A percentile compares a stretch with the other conserved stretches of the same genome.
Conservation (phyloP, 2,797 vertebrate species). For the Spheniscus humboldti region DNA sequence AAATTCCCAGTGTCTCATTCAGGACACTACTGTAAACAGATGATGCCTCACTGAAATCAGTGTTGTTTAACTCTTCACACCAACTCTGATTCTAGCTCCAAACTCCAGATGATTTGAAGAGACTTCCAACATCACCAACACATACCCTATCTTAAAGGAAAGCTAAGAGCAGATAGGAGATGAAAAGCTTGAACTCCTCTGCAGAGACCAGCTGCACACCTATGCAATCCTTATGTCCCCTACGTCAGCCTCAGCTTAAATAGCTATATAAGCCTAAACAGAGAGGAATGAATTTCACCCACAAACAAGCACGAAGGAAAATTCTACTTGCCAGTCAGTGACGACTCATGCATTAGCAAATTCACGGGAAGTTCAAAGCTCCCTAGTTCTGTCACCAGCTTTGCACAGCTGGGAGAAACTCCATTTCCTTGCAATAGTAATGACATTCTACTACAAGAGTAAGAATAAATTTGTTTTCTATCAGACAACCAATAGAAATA, state of each 20-base stretch:
- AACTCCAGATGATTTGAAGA: background rate
- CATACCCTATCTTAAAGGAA: background rate
- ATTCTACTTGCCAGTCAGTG: slow-evolving; percentile 3
- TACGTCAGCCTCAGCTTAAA: background rate
- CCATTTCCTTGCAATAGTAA: slow-evolving; percentile 39
- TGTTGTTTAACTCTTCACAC: background rate
- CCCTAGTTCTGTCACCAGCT: slow-evolving; percentile 39
- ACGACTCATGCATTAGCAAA: slow-evolving; percentile 15
- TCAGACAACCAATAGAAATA: slow-evolving; percentile 36
- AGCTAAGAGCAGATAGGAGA: background rate
- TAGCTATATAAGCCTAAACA: background rate
- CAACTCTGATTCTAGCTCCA: background rate
- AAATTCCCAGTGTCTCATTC: background rate
- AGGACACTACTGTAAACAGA: background rate
- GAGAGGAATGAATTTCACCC: background rate
- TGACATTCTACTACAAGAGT: slow-evolving; percentile 45
- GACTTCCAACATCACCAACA: background rate
- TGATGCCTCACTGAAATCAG: background rate
- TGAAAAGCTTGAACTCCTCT: background rate
- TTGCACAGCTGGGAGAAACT: slow-evolving; percentile 43
- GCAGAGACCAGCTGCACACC: background rate
- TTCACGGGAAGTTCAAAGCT: slow-evolving; percentile 10
- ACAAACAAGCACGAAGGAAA: slow-evolving; percentile 18
- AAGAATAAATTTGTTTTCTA: slow-evolving; percentile 52
- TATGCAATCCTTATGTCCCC: background rate